Evolutionary conservation across 1,140 invertebrate species (phyloP), one percentile per base, ranked within the genome.

Genomic region (Globodera rostochiensis): DNA sequence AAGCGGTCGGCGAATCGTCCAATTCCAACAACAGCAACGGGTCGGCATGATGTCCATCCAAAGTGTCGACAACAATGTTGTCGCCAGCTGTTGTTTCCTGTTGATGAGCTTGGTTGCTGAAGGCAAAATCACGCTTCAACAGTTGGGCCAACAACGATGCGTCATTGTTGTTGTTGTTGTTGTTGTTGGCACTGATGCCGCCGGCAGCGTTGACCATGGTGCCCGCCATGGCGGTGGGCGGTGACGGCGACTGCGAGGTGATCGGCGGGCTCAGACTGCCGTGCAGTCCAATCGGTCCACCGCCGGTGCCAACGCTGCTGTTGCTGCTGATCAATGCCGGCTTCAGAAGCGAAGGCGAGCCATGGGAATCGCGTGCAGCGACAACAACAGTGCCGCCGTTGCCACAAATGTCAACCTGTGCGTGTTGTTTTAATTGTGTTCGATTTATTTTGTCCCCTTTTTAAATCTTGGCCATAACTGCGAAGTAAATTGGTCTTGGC

Each of bases 1-100:
- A 78, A 7, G 64, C 76, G 19, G 76, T 78, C 21, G 76, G 66
- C 70, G 76, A 78, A 11, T 78, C 70, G 21, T 78, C 70, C 70
- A 78, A 67, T 46, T 78, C 76, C 46, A 78, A 21, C 19, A 67
- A 50, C n/a, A 78, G 70, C n/a, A 78, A 66, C 50, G 66, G 76
- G 36, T 78, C 69, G 25, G 69, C 46, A 21, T 71, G 69, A 45
- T 25, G 69, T 15, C 57, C 19, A 15, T 60, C 57, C 57, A 60
- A 60, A 5, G 57, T 2, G 5, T 60, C 50, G 11, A 11, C 57
- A 25, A 25, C 25, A 25, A 25, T 25, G 25, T 25, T 25, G 15
- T 19, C 36, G 36, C 36, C 36, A 36, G 36, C 36, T 36, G 36
- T 36, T 36, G 36, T 36, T 36, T 36, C 11, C 9, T 60, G 57